Base-by-base conservation (phyloP, 2,888 invertebrate species). In the Aphidius colemani region DNA sequence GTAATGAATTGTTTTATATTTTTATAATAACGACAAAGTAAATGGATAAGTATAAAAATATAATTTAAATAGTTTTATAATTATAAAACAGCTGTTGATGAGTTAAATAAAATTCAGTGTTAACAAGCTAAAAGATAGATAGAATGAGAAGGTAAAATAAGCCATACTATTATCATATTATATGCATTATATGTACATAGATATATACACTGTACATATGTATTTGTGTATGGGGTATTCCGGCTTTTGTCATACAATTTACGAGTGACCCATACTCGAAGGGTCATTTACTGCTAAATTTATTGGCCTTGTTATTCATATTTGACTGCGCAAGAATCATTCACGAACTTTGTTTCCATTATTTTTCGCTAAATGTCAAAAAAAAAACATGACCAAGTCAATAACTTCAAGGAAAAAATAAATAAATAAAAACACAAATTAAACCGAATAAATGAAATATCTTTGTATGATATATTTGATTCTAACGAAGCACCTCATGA, bases 271-370 rank as follows among this genome's bases (percentile, higher is more conserved):
- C 53, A 53, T 48, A 61, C 62, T 49, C 58, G 53, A 56, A 59
- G 64, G 62, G 64, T 64, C 65, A 64, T 66, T 67, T 65, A 67
- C 68, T 64, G 55, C 53, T 43, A 59, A 63, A 69, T 70, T 69
- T 70, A 68, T 69, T 57, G 64, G 59, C 48, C 66, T 59, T 63
- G 66, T 64, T 65, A 67, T 69, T 66, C 65, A 65, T 66, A 65
- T 63, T 59, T 60, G 59, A 57, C 57, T 61, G 46, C 56, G 41
- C 11, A 53, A 13, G 13, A 13, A 53, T 50, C 11, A 30, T 39
- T 48, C 40, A 43, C 56, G 10, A 43, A 50, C 30, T 51, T 45
- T 18, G 10, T 61, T 48, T 10, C 60, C 43, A 18, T 51, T 2
- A 46, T 30, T 58, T 9, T 30, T 30, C 8, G 48, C 53, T 53